phyloP scores from a whole-genome alignment of 2,888 invertebrate genomes.

The Cryptocephalus primarius region DNA sequence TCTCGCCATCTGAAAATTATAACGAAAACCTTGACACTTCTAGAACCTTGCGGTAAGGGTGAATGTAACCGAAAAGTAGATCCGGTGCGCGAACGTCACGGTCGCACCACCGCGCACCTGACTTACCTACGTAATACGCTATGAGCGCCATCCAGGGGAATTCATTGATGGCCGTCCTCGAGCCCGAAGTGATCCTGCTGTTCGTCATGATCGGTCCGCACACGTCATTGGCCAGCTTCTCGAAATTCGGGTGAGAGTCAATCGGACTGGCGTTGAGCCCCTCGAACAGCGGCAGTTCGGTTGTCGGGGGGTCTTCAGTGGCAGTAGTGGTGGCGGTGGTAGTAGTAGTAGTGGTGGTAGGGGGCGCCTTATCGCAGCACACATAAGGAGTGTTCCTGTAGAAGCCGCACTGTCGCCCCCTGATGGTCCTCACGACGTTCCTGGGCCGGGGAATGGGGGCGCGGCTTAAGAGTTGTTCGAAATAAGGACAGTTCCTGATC shows the following conservation, averaged over 20 bases:
- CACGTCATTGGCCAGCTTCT: constrained; percentile 29
- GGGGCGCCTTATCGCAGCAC: constrained; percentile 36
- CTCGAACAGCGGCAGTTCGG: not conserved
- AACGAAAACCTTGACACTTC: not conserved
- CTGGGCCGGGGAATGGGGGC: constrained; percentile 24
- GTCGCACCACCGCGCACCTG: not conserved
- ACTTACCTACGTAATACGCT: constrained; percentile 39
- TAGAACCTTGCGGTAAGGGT: not conserved
- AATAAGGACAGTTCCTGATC: constrained; percentile 26
- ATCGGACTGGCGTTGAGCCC: not conserved
- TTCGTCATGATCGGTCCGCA: constrained; percentile 50
- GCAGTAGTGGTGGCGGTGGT: not conserved
- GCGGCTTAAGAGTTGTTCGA: constrained; percentile 23
- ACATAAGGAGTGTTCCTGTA: constrained; percentile 38
- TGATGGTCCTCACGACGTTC: constrained; percentile 21
- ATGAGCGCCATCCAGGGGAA: constrained; percentile 71
- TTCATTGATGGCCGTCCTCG: constrained; percentile 47
- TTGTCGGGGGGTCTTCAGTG: not conserved
- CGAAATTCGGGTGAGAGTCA: constrained; percentile 30
- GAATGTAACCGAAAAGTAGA: not conserved
- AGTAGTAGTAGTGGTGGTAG: not conserved
- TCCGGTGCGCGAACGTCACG: not conserved
- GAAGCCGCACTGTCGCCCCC: constrained; percentile 36
- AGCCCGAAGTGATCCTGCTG: constrained; percentile 48
- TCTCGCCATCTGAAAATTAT: constrained; percentile 21